These are phyloP conservation scores for Furcula furcula DNA, from an alignment of 2,888 invertebrate species.

Conservation along the genomic window DNA sequence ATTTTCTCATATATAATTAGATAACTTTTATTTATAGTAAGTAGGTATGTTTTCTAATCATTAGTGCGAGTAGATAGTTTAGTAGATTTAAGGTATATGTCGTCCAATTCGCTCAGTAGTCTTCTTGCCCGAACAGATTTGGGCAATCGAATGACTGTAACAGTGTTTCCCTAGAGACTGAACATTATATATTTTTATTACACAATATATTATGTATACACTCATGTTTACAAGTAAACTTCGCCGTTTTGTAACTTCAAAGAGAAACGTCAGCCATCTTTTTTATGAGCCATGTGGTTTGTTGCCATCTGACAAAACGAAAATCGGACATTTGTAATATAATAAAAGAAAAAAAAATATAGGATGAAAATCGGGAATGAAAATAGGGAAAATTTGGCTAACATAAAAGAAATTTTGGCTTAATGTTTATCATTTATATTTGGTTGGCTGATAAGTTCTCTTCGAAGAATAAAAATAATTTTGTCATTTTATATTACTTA, in stretches of 20 bases:
- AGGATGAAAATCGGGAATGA: no score
- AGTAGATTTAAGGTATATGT: constrained; percentile 20
- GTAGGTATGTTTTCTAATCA: constrained; percentile 35
- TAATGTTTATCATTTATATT: no score
- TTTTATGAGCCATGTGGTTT: no score
- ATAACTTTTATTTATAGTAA: constrained; percentile 27
- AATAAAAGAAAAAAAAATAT: no score
- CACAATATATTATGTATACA: constrained; percentile 15
- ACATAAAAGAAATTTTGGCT: no score
- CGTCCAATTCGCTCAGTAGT: constrained; percentile 35
- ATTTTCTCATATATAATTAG: constrained; percentile 27
- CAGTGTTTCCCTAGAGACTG: constrained; percentile 48
- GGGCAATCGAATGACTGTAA: constrained; percentile 63
- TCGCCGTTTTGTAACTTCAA: constrained; percentile 15
- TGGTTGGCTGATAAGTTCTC: constrained; percentile 5
- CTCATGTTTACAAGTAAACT: constrained; percentile 22
- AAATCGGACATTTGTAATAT: no score
- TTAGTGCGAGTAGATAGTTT: constrained; percentile 20
- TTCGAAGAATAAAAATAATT: constrained; percentile 38
- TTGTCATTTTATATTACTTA: constrained; percentile 66
- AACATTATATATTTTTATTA: constrained; percentile 34
- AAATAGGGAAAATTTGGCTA: no score
- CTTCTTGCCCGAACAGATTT: constrained; percentile 71
- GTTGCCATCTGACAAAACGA: no score
- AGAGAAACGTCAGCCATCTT: constrained; percentile 5